A percentile compares a stretch with the other conserved stretches of the same genome.
Evolutionary conservation across 2,113 vertebrate species (phyloP).

Genomic region (Phocoena sinus): DNA sequence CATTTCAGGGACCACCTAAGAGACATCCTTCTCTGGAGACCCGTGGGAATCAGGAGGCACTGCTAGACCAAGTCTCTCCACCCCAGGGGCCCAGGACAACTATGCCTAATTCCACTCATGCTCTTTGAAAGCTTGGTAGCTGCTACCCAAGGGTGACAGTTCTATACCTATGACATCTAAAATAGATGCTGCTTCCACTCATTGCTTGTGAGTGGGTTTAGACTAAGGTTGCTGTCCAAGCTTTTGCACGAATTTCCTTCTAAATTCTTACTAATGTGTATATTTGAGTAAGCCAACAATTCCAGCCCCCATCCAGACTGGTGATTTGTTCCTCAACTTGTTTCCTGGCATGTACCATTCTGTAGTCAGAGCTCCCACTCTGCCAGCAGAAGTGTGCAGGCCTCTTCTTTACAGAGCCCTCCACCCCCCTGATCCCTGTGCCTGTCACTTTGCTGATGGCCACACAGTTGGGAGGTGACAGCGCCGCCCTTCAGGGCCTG

Average conservation of each 20-base stretch:
- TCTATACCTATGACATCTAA: not conserved
- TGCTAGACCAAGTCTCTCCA: not conserved
- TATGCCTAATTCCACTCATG: too few species aligned
- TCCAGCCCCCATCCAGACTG: not conserved
- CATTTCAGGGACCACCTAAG: not conserved
- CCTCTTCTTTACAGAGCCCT: not conserved
- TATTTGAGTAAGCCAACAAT: not conserved
- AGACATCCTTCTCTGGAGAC: not conserved
- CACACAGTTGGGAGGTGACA: not conserved
- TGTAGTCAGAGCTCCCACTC: not conserved
- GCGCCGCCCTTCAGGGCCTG: not conserved
- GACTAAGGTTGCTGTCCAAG: slow-evolving; percentile 33
- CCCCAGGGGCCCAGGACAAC: too few species aligned
- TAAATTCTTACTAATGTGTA: not conserved
- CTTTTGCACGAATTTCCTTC: not conserved
- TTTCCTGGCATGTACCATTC: not conserved
- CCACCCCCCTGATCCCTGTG: not conserved
- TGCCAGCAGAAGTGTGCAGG: not conserved
- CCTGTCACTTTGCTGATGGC: not conserved
- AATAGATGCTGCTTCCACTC: slow-evolving; percentile 37
- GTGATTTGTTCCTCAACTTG: not conserved
- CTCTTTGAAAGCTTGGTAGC: not conserved
- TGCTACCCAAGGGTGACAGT: not conserved
- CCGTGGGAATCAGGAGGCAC: fast-evolving
- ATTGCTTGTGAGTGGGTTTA: not conserved